Base-by-base conservation (phyloP, 1,140 invertebrate species). In the Eupristina koningsbergeri region DNA sequence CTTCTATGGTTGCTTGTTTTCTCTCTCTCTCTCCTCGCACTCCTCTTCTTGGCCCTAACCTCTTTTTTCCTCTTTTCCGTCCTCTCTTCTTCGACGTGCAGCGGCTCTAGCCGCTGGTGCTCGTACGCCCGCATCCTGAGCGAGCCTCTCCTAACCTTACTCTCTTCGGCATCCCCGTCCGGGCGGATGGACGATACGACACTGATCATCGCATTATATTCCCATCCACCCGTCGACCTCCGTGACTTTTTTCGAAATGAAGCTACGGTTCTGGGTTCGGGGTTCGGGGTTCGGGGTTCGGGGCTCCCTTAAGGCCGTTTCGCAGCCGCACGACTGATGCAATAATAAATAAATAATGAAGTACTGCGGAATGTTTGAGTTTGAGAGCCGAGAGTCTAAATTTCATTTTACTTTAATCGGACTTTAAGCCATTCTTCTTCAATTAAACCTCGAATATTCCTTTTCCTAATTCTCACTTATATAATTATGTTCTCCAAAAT, bases 111-210 rank as follows among this genome's bases (percentile, higher is more conserved):
- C 3, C 9, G 45, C n/a, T 67, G 15, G 26, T 76, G n/a, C 39
- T 76, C 67, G 41, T 45, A 36, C 19, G 39, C 50, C 29, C 41
- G 58, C 41, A 73, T 64, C 41, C 9, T 50, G 47, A 50, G 47
- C 47, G 7, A 50, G 47, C 17, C 47, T 50, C 31, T 77, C 73
- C 63, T 83, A 77, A 83, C 73, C 63, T 83, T 58, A 83, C 81
- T 76, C 81, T 75, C 26, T 77, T 45, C 53, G 13, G 1, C 53
- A 26, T 58, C 53, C 26, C 3, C 26, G 9, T 22, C 26, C 53
- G 53, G 26, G 22, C 53, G 53, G 19, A 26, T 22, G 26, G 7
- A 58, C 53, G 53, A 58, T 22, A 13, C 19, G 53, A 58, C 47
- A 17, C 9, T 58, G 53, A 58, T 58, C 53, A 3, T 9, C 53